Percentiles rank a stretch among this genome's conserved stretches.
phyloP scores from a whole-genome alignment of 1,140 invertebrate species.

The Solenopsis invicta region DNA sequence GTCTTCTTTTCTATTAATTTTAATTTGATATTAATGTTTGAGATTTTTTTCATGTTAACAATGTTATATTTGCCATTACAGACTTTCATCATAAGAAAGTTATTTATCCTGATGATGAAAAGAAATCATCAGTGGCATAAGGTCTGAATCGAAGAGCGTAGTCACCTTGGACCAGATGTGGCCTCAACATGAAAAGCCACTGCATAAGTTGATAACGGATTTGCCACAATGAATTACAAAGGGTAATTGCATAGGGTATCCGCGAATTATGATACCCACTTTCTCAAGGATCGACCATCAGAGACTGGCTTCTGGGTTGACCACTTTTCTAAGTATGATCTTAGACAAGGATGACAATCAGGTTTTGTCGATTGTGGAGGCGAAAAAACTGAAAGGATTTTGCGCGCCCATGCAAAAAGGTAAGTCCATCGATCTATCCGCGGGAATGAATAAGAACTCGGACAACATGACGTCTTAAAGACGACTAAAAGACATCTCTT shows the following conservation, averaged over 20 bases:
- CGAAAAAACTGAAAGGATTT: slow-evolving; percentile 74
- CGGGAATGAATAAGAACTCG: slow-evolving; percentile 2
- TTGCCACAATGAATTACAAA: slow-evolving; percentile 95
- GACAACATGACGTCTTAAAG: too few relatives aligned
- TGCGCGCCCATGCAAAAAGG: slow-evolving; percentile 24
- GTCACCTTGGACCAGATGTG: slow-evolving; percentile 97
- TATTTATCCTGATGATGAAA: slow-evolving; percentile 91
- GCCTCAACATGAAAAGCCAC: slow-evolving; percentile 96
- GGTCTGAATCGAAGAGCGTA: slow-evolving; percentile 97
- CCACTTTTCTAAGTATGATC: slow-evolving; percentile 98
- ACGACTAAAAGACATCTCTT: too few relatives aligned
- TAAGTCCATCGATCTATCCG: neutral
- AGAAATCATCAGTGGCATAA: slow-evolving; percentile 91
- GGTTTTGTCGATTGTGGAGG: slow-evolving; percentile 73
- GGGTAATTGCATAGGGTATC: slow-evolving; percentile 94
- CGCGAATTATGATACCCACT: slow-evolving; percentile 94
- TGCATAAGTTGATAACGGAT: slow-evolving; percentile 93
- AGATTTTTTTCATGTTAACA: slow-evolving; percentile 29
- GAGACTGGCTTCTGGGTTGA: slow-evolving; percentile 99
- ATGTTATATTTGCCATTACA: slow-evolving; percentile 76
- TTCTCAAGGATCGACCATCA: slow-evolving; percentile 97
- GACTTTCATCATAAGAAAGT: slow-evolving; percentile 94
- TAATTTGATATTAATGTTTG: too few relatives aligned
- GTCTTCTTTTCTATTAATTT: too few relatives aligned
- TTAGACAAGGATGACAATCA: slow-evolving; percentile 94